Evolutionary conservation across 2,888 invertebrate genomes (phyloP), one percentile per base, ranked within the genome.

Genomic region (Drosophila paramelanica): DNA sequence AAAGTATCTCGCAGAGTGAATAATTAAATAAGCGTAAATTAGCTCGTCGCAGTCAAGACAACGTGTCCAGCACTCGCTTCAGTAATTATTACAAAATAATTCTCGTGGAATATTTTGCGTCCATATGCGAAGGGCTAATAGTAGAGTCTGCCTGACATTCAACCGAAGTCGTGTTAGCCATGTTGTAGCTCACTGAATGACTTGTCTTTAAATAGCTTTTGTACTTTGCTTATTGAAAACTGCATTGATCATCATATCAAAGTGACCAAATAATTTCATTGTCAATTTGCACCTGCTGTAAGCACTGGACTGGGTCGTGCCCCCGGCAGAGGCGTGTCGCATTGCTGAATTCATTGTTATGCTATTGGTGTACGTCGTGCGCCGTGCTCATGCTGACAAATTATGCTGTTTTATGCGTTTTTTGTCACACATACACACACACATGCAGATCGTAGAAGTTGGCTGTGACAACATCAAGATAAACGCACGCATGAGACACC

Each of bases 381-480:
- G 66, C 67, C 74, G 70, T 79, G 64, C 64, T 83, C 77, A 69
- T 75, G 78, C 79, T 81, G 87, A 87, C 88, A 88, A 88, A 85
- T 88, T 88, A 88, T 88, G 79, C 81, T 77, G 77, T 79, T 88
- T 86, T 82, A 86, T 87, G 81, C 79, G 81, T 78, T 77, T 85
- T 81, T 84, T 77, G 76, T 72, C 86, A 74, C 76, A 49, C 46
- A 59, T 17, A 33, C 49, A 58, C 36, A 31, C 55, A 31, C 50
- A 49, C 33, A 46, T 45, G 66, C 51, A 66, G 65, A 67, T 23
- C 49, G 11, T n/a, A n/a, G 13, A 55, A 36, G 57, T 58, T 36
- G 59, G 43, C 25, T 59, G 52, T 41, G 47, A 51, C 59, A 59
- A 56, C 73, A 77, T 71, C 71, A 69, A 76, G 73, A 66, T 72